phyloP scores from a whole-genome alignment of 2,888 invertebrate genomes.

The Sipha maydis region DNA sequence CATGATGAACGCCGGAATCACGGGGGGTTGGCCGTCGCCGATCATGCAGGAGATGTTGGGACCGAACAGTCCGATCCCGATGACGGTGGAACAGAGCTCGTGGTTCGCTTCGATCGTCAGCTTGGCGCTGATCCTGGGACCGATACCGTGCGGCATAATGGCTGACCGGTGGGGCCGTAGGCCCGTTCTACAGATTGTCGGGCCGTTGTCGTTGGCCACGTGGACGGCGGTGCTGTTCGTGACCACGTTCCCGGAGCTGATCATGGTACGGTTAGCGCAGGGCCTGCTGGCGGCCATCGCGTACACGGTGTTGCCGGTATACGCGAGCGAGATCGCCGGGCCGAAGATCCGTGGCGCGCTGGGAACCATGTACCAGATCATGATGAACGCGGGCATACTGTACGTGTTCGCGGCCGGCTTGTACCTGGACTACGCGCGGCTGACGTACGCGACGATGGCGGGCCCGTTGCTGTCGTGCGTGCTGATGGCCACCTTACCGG shows the following conservation, averaged over 20 bases:
- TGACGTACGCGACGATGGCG: conserved; percentile 68
- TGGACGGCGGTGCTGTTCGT: conserved; percentile 67
- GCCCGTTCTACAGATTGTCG: conserved; percentile 70
- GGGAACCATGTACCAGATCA: conserved; percentile 63
- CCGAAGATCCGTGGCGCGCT: conserved; percentile 63
- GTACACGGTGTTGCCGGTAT: conserved; percentile 64
- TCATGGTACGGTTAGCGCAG: conserved; percentile 63
- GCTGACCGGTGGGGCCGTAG: conserved; percentile 73
- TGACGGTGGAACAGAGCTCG: conserved; percentile 56
- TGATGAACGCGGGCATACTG: conserved; percentile 64
- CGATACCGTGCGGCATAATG: conserved; percentile 69
- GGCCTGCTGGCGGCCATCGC: conserved; percentile 64
- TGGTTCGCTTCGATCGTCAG: conserved; percentile 63
- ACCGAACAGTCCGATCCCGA: conserved; percentile 54
- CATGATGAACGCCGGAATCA: conserved; percentile 58
- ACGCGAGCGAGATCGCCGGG: conserved; percentile 65
- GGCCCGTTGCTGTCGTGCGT: conserved; percentile 70
- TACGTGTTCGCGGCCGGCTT: conserved; percentile 63
- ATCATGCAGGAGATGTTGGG: conserved; percentile 61
- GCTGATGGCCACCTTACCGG: conserved; percentile 73
- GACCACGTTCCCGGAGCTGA: conserved; percentile 57
- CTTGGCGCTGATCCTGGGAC: conserved; percentile 63
- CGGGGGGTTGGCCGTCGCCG: conserved; percentile 63
- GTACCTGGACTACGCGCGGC: conserved; percentile 67
- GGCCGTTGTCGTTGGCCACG: conserved; percentile 72